Evolutionary conservation across 1,140 invertebrate species (phyloP), one percentile per base, ranked within the genome.

Genomic region (Microplitis mediator): DNA sequence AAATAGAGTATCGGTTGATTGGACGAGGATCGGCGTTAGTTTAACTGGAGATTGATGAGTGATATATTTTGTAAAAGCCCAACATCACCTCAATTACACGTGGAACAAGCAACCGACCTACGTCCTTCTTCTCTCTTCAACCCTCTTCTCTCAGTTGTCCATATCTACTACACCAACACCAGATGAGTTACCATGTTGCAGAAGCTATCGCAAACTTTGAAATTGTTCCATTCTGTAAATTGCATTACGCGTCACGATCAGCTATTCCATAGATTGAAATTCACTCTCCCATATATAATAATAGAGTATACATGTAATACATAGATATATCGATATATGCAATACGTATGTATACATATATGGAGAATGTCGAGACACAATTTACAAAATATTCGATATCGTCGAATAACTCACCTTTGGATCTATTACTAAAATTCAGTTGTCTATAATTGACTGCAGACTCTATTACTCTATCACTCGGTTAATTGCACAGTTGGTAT

Each of bases 171-270:
- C 6, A 39, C 39, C 39, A 39, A 5, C 39, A 39, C 39, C 39
- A 39, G 39, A 58, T 58, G 34, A 62, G 32, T 35, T 36, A 62
- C 34, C 32, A 62, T 62, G 31, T 13, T 35, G 34, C 9, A 62
- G 32, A 36, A 62, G 60, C 60, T 36, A 62, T 62, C 60, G 60
- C n/a, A 62, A 62, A 62, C 16, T 62, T 62, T 36, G 11, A 62
- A 62, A 62, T 62, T 35, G 34, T 62, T 62, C 60, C 34, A 62
- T 62, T 32, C 32, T 13, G 60, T 2, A 62, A 62, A 62, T 62
- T 62, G 60, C 34, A 62, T 62, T 62, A 62, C 34, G 32, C 60
- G 60, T 62, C 32, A 62, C 34, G 60, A 62, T 62, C 32, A 62
- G 60, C 60, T 36, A 58, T 62, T 35, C 60, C 60, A 62, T 62